These are phyloP conservation scores for Lacerta agilis DNA, from an alignment of 2,797 vertebrate genomes.

Conservation along the genomic window DNA sequence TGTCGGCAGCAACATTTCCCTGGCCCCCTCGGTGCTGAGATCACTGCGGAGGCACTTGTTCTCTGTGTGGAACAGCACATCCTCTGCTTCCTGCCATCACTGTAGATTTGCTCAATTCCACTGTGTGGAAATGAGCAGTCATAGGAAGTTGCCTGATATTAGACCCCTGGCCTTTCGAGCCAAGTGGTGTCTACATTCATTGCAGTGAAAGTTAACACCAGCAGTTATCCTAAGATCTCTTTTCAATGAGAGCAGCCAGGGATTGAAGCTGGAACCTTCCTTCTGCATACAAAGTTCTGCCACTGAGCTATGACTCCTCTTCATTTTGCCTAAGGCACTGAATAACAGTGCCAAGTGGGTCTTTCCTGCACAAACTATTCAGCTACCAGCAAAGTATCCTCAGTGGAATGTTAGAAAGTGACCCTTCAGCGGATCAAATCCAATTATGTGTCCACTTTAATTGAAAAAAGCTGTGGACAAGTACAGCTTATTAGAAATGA, in stretches of 20 bases:
- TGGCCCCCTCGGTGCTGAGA: not conserved
- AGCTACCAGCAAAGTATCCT: not conserved
- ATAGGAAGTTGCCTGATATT: not conserved
- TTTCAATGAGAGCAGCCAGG: not conserved
- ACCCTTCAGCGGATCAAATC: not conserved
- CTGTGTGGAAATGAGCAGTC: slow-evolving; percentile 29
- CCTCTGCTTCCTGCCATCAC: not conserved
- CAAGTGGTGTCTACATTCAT: not conserved
- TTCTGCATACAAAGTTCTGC: no score
- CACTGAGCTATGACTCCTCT: not conserved
- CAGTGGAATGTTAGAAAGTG: not conserved
- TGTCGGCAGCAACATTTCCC: not conserved
- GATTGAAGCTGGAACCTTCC: not conserved
- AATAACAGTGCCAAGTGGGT: not conserved
- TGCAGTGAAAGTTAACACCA: not conserved
- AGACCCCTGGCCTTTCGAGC: no score
- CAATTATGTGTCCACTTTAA: not conserved
- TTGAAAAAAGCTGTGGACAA: not conserved
- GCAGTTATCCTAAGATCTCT: not conserved
- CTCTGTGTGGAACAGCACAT: no score
- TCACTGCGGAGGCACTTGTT: no score
- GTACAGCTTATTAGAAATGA: not conserved
- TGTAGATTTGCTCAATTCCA: not conserved
- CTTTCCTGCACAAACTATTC: not conserved
- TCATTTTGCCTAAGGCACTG: not conserved